Conservation (phyloP, 2,797 vertebrate species). For the Pseudomugil tenellus region DNA sequence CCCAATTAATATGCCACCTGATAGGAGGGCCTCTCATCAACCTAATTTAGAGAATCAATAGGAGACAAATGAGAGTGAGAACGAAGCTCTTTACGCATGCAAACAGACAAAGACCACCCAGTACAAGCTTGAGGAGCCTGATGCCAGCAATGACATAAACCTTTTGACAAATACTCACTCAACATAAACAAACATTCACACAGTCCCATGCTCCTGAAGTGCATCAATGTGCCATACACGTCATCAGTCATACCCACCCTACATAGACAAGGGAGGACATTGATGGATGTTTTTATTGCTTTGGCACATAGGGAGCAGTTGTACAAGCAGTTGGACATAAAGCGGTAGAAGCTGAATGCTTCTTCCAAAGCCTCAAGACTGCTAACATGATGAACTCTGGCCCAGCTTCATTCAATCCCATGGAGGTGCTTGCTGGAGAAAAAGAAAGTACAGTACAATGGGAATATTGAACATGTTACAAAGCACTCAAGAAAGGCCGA, state of each 20-base stretch:
- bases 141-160: conserved; percentile 86
- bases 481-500: conserved; percentile 47
- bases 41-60: conserved; percentile 86
- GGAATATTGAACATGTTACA: conserved; percentile 69
- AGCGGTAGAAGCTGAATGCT: conserved; percentile 56
- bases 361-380: conserved; percentile 49
- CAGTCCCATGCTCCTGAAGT: conserved; percentile 67
- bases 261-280: conserved; percentile 69
- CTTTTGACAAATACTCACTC: conserved; percentile 77
- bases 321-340: conserved; percentile 63
- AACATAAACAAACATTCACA: conserved; percentile 81
- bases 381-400: conserved; percentile 70
- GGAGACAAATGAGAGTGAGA: conserved; percentile 84
- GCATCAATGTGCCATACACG: conserved; percentile 66
- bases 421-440: conserved; percentile 25
- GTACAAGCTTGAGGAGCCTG: conserved; percentile 72
- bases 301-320: conserved; percentile 61
- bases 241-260: conserved; percentile 68
- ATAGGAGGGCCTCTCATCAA: conserved; percentile 88
- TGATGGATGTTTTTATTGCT: conserved; percentile 78
- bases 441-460: conserved; percentile 59
- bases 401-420: conserved; percentile 47
- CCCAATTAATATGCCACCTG: conserved; percentile 86
- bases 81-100: conserved; percentile 81
- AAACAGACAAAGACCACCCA: conserved; percentile 87